phyloP scores from a whole-genome alignment of 1,140 invertebrate genomes.

The Ganaspis sp. region DNA sequence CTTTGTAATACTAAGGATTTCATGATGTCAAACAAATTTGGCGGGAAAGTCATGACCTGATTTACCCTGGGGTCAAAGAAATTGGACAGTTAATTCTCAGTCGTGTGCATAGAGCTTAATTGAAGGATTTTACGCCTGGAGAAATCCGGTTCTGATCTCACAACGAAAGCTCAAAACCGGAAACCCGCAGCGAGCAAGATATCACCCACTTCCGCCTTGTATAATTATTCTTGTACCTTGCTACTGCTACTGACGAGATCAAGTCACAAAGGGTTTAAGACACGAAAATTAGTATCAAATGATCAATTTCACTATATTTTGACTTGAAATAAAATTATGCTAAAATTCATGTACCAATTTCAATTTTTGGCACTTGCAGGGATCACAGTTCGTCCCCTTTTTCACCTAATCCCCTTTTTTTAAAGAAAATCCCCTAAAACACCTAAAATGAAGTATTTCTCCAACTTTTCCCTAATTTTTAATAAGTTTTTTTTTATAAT shows the following conservation, averaged over 20 bases:
- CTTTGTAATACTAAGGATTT: background rate
- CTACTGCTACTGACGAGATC: background rate
- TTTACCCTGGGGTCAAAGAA: background rate
- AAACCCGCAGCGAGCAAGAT: background rate
- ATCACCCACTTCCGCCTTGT: background rate
- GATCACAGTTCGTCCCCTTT: no score
- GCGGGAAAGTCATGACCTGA: background rate
- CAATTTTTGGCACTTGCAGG: no score
- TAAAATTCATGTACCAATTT: no score
- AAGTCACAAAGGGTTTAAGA: background rate
- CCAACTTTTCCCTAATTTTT: no score
- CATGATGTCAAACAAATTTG: background rate
- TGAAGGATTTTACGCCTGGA: background rate
- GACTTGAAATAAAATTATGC: no score
- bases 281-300: background rate
- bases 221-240: background rate
- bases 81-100: background rate
- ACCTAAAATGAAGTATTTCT: no score
- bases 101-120: slow-evolving; percentile 1
- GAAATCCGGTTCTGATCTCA: background rate
- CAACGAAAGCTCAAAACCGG: background rate
- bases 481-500: no score
- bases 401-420: no score
- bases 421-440: no score
- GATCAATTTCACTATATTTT: no score